Base-by-base conservation (phyloP, 1,140 invertebrate species). In the Orchesella cincta region DNA sequence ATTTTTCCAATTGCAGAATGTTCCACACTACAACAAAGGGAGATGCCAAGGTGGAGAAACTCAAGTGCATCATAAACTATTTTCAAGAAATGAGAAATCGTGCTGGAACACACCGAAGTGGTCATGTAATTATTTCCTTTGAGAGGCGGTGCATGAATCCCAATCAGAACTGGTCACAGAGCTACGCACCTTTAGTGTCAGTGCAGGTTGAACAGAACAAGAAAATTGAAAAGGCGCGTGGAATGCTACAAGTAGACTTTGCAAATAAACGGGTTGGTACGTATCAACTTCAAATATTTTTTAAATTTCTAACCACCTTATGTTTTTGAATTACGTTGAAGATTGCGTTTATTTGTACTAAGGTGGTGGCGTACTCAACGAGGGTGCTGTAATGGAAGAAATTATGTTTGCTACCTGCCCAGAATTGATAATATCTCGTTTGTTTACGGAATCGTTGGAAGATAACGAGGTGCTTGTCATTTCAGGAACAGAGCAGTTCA, bases 371-470 rank as follows among this genome's bases (percentile, higher is more conserved):
- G 96, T 98, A 1, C 86, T 99, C 26, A 89, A 91, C 0, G 86
- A 89, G 77, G 97, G 97, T 0, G 93, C 92, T 85, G 96, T 98
- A 1, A 96, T 99, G 87, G 97, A 99, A 88, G 97, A 99, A 87
- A 99, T 99, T 81, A 88, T 95, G 64, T 98, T 98, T 86, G 89
- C 97, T 3, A 94, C 98, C 77, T 97, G 94, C 85, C 97, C 97
- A 0, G 97, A 99, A 86, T 87, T 98, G 77, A 88, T 99, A 67
- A 87, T 95, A 0, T 90, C 93, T 0, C 90, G 95, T 85, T 87
- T 99, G 0, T 93, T 99, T 79, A 93, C 93, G 12, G 94, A 98
- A 86, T 88, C 87, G 76, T 86, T 98, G 72, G 88, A 89, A 52
- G 88, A 91, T 18, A 92, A 91, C 14, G 97, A 99, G 88, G 91